A percentile compares a stretch with the other conserved stretches of the same genome.
phyloP scores from a whole-genome alignment of 2,888 invertebrate species.

The Andricus quercusramuli region DNA sequence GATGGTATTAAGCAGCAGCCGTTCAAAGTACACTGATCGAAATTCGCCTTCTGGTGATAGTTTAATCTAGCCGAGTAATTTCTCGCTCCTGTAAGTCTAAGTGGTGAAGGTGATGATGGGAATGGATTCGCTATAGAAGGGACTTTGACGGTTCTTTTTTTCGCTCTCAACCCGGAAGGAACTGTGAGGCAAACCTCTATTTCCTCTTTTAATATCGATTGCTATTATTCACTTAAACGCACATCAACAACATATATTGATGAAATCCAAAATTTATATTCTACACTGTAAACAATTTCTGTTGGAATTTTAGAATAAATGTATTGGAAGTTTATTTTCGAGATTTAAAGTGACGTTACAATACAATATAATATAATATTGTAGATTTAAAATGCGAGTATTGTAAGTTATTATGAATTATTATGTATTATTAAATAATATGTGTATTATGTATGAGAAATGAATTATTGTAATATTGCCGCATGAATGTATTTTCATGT shows the following conservation, averaged over 20 bases:
- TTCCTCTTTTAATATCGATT: slow-evolving; percentile 5
- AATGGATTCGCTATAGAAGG: neutral
- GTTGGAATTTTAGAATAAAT: too few relatives aligned
- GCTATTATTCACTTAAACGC: neutral
- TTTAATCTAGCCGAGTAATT: slow-evolving; percentile 18
- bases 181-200: neutral
- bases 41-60: neutral
- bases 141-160: neutral
- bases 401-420: too few relatives aligned
- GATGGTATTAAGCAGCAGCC: slow-evolving; percentile 17
- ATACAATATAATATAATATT: too few relatives aligned
- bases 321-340: too few relatives aligned
- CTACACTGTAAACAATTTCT: neutral
- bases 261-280: neutral
- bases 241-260: neutral
- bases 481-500: too few relatives aligned
- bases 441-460: too few relatives aligned
- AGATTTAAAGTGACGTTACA: too few relatives aligned
- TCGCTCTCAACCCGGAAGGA: neutral
- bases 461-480: too few relatives aligned
- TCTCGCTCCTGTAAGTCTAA: too few relatives aligned
- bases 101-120: neutral
- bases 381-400: too few relatives aligned
- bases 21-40: slow-evolving; percentile 8
- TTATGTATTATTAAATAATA: too few relatives aligned